Evolutionary conservation across 2,797 vertebrate genomes (phyloP), one percentile per base, ranked within the genome.

Genomic region (Holocentrus rufus): DNA sequence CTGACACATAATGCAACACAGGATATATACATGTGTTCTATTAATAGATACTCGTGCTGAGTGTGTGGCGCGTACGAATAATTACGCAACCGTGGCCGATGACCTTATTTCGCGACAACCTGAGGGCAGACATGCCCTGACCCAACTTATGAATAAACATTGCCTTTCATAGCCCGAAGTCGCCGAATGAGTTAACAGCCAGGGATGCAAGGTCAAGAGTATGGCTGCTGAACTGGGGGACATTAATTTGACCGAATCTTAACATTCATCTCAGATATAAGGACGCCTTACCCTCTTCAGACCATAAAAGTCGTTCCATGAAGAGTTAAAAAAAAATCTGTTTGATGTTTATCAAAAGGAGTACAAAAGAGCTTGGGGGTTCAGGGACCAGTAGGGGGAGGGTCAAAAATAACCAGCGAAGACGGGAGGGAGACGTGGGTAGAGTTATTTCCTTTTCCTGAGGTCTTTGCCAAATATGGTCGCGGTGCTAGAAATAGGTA

Each of bases 391-490:
- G 71, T 55, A 42, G 63, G 44, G 65, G 71, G 74, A 66, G 77
- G 87, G 78, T 83, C 62, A 81, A 82, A 87, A 88, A 89, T 87
- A 90, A 83, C 84, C 74, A 54, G 25, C 1, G 17, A 74, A 78
- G 72, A 78, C 75, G 76, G 84, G 74, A 83, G 87, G 74, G 65
- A 54, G 82, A 81, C 75, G 65, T 47, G 74, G 67, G 74, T 47
- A 72, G 72, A 87, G 88, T 81, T 85, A 85, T 88, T 92, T 88
- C 74, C 79, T 89, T 88, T 90, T 88, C 83, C 84, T 86, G 71
- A 74, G 74, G 85, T 88, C 85, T 88, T 59, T 74, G 71, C 87
- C 90, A 88, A 87, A 91, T 89, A 90, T 85, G 90, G 89, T 82
- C 77, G 64, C 59, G 42, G 49, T 85, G 82, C 87, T 81, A 52